Conservation (phyloP, 37 sponge, comb jelly and placozoan species). For the Halichondria panicea region DNA sequence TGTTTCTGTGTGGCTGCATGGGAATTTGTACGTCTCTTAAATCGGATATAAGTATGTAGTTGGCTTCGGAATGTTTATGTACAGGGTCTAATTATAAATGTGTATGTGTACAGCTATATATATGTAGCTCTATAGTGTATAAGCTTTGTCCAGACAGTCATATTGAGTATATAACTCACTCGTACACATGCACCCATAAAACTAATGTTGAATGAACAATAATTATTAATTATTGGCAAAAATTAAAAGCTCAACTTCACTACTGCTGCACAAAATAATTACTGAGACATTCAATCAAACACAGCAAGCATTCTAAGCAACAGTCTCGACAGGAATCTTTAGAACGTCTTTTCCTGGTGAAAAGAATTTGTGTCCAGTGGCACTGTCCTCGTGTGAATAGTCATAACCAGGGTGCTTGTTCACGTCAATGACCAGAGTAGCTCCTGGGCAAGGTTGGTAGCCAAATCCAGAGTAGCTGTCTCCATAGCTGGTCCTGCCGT, state of each 20-base stretch:
- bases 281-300: too few relatives aligned
- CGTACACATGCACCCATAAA: background rate
- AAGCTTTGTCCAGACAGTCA: too few relatives aligned
- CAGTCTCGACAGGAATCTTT: background rate
- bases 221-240: background rate
- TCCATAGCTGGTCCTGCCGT: slow-evolving; percentile 38
- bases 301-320: too few relatives aligned
- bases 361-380: slow-evolving; percentile 58
- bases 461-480: slow-evolving; percentile 32
- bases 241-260: background rate
- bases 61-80: too few relatives aligned
- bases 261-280: background rate
- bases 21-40: too few relatives aligned
- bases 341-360: background rate
- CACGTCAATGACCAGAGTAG: background rate
- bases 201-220: background rate
- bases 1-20: too few relatives aligned
- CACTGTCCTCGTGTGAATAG: slow-evolving; percentile 44
- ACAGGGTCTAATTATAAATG: too few relatives aligned
- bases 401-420: background rate
- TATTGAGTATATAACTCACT: too few relatives aligned
- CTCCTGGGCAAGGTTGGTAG: slow-evolving; percentile 40
- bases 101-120: too few relatives aligned
- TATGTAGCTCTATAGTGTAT: too few relatives aligned
- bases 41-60: too few relatives aligned